Evolutionary conservation across 2,888 invertebrate genomes (phyloP).

Genomic region (Celastrina argiolus): DNA sequence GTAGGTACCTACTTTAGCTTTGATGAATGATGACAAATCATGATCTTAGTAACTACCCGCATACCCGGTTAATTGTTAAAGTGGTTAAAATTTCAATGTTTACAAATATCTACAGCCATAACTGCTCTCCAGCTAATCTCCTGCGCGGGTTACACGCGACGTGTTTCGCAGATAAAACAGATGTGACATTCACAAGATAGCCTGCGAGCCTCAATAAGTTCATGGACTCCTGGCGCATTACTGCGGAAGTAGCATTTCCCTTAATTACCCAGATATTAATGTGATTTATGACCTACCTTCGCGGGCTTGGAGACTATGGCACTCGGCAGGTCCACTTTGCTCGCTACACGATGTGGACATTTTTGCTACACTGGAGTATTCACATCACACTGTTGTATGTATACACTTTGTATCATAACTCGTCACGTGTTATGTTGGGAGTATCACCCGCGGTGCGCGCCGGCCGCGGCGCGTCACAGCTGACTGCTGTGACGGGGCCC

Average conservation of each 20-base stretch:
- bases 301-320: background rate
- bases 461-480: conserved; percentile 51
- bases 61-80: no score
- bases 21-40: no score
- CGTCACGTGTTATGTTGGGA: background rate
- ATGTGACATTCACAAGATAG: background rate
- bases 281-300: conserved; percentile 1
- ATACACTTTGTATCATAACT: background rate
- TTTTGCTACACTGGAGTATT: background rate
- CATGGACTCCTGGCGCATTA: background rate
- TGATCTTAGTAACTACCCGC: no score
- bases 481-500: conserved; percentile 46
- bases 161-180: no score
- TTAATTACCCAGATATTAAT: background rate
- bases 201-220: background rate
- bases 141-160: no score
- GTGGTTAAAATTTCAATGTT: no score
- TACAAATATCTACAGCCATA: background rate
- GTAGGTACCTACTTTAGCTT: no score
- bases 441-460: conserved; percentile 29
- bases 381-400: conserved; percentile 21
- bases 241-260: background rate
- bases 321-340: no score
- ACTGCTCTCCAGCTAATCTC: background rate
- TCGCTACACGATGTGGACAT: background rate